Evolutionary conservation across 1,140 invertebrate genomes (phyloP), one percentile per base, ranked within the genome.

Genomic region (Kradibia gibbosae): DNA sequence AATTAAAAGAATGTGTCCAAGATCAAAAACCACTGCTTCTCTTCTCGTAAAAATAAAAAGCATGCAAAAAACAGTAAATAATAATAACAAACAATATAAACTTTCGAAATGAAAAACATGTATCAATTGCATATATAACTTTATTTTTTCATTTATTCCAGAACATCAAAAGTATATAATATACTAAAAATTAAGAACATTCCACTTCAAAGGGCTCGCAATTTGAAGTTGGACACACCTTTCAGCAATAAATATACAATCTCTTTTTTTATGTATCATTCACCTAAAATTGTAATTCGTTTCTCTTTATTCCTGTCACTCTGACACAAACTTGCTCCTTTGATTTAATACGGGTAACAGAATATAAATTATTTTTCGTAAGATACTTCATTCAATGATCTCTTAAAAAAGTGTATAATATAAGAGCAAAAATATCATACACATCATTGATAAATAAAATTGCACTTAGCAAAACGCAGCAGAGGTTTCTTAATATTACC

Each of bases 181-280:
- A 79, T 78, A 82, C 57, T 74, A 82, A 82, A 82, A 82, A 79
- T 82, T 67, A 79, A 73, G 70, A 82, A 78, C 81, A 82, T 25
- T 82, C 81, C 81, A 78, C 45, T 72, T 65, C 48, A n/a, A 82
- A 82, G 55, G 76, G 74, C 74, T 78, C 81, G 71, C 76, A 78
- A 75, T 53, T 82, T 62, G 73, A 82, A 71, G 67, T 73, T 74
- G 81, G 71, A 75, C 81, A 79, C 76, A 72, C 70, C 75, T 78
- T 77, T 77, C 75, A 31, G 65, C 55, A 48, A 72, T 77, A 71
- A 82, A 82, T 50, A 65, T 72, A 72, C 80, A 82, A 78, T 71
- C 53, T 76, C 60, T 71, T 36, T 36, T 76, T 62, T 50, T 74
- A 75, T 42, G 45, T 55, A 60, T 75, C 72, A 55, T 67, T 67